Conservation (phyloP, 1,140 invertebrate genomes). For the Nephila pilipes region DNA sequence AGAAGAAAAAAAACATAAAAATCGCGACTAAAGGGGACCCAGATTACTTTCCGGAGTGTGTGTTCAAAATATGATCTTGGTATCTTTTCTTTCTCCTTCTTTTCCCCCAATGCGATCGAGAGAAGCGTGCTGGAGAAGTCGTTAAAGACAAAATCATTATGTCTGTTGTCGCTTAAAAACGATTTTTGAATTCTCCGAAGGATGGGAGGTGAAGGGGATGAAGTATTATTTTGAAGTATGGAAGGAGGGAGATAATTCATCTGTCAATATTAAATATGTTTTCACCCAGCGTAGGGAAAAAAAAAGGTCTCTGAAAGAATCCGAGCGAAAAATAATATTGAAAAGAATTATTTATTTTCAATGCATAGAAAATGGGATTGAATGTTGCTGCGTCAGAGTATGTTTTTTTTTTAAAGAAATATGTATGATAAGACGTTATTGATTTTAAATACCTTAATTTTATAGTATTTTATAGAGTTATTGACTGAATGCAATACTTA, state of each 20-base stretch:
- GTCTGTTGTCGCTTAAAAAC: constrained; percentile 55
- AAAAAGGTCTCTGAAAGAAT: constrained; percentile 6
- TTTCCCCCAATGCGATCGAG: neutral
- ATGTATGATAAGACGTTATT: neutral
- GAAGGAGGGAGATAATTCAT: constrained; percentile 59
- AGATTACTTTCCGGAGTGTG: constrained; percentile 44
- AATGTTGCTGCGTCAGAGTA: neutral
- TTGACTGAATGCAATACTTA: neutral
- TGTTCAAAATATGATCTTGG: constrained; percentile 63
- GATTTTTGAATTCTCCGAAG: constrained; percentile 57
- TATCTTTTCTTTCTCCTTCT: constrained; percentile 21
- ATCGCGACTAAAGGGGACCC: too few species aligned
- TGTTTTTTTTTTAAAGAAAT: neutral
- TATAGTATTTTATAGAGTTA: neutral
- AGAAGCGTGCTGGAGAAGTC: constrained; percentile 48
- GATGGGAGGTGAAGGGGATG: neutral
- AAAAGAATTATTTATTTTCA: constrained; percentile 52
- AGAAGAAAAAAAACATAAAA: neutral
- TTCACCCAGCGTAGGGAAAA: neutral
- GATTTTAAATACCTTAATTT: neutral
- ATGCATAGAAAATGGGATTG: constrained; percentile 3
- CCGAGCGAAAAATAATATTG: constrained; percentile 42
- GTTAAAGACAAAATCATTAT: constrained; percentile 73
- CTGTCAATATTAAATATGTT: constrained; percentile 54
- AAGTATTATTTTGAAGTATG: constrained; percentile 24